Conservation (phyloP, 35 echinoderm and acorn worm genomes). For the Ophioderma brevispina region DNA sequence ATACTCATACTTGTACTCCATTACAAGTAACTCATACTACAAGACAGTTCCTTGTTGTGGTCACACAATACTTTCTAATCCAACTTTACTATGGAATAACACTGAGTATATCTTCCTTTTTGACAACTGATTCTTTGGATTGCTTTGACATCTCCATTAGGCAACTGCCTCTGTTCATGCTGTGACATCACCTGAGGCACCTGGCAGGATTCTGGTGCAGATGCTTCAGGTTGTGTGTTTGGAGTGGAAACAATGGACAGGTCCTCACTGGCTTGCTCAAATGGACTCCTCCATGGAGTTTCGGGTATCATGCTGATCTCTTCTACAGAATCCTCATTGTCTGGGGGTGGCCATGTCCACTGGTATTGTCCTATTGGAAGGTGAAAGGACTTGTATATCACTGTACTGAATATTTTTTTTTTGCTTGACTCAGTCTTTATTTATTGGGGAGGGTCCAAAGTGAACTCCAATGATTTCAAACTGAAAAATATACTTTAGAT, state of each 20-base stretch:
- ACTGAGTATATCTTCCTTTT: not conserved
- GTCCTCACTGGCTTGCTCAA: not conserved
- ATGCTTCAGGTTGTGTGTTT: not conserved
- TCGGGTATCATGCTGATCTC: slow-evolving; percentile 22
- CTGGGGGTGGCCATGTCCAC: slow-evolving; percentile 58
- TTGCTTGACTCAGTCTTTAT: no score
- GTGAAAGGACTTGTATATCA: not conserved
- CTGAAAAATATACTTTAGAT: no score
- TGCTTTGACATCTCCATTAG: not conserved
- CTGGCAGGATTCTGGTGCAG: not conserved
- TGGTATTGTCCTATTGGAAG: slow-evolving; percentile 66
- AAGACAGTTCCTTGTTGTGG: no score
- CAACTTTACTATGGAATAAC: no score
- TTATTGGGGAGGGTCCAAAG: no score
- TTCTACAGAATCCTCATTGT: slow-evolving; percentile 39
- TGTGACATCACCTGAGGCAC: not conserved
- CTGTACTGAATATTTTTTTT: no score
- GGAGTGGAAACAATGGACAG: not conserved
- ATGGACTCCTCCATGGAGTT: not conserved
- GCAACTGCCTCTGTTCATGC: not conserved
- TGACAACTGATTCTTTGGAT: not conserved
- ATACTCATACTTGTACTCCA: no score
- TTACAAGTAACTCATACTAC: no score
- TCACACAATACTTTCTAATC: no score
- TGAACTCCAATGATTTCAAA: no score